Evolutionary conservation across 1,140 invertebrate genomes (phyloP), one percentile per base, ranked within the genome.

Genomic region (Drosophila orena): DNA sequence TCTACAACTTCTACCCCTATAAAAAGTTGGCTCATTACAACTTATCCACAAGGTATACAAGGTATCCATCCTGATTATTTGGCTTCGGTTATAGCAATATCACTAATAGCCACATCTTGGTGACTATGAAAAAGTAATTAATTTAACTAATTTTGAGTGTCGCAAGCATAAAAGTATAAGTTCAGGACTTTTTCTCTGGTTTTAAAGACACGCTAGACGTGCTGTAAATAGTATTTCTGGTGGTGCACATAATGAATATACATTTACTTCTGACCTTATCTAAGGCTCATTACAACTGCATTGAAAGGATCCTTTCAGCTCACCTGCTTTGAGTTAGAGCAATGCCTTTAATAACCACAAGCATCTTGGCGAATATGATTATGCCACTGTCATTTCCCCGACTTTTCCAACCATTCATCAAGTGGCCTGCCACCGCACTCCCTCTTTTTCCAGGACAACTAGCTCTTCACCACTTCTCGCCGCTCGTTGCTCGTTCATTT

Each of bases 401-500:
- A 14, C 38, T 52, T 52, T 14, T 8, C 22, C 20, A 8, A 4
- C 24, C 43, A 27, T 17, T 38, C 34, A 15, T 38, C 7, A 17
- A 50, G 14, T 24, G 22, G 11, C 22, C 35, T 4, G n/a, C 11
- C 52, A 22, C 30, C 35, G 14, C 52, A 55, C 47, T 50, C 4
- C 47, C 17, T 2, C 20, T 24, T 44, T 44, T 34, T 30, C 24
- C 24, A 11, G n/a, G n/a, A 27, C 22, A 14, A 52, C 49, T 35
- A 52, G 27, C 49, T 14, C 14, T 14, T 2, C 22, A 20, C 58
- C 40, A 15, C 47, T 15, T 30, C 12, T 46, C 40, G 37, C 22
- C 17, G 27, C 20, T 47, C 61, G 38, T 24, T 55, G 62, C 75
- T 77, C 61, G 74, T 77, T 69, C 81, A 77, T 80, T 81, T 86